phyloP scores from a whole-genome alignment of 2,888 invertebrate species.

The Machimus atricapillus region DNA sequence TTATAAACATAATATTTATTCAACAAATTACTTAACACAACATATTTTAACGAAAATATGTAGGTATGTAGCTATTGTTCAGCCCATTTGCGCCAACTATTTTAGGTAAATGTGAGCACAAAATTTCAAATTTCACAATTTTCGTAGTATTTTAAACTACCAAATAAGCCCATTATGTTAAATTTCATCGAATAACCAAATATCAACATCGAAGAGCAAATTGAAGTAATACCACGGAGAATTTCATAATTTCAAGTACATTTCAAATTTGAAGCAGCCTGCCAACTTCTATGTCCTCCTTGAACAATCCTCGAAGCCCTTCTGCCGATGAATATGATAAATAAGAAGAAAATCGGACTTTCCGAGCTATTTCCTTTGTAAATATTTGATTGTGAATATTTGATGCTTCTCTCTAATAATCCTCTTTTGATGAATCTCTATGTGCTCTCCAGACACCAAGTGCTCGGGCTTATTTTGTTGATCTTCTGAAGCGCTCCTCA shows the following conservation, averaged over 20 bases:
- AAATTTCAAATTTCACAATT: too few species aligned
- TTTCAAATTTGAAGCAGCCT: not conserved
- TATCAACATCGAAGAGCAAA: not conserved
- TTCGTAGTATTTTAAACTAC: too few species aligned
- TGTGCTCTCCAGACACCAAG: not conserved
- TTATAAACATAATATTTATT: too few species aligned
- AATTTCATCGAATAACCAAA: not conserved
- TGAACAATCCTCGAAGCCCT: not conserved
- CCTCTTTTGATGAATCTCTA: not conserved
- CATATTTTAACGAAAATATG: too few species aligned
- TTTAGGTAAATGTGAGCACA: too few species aligned
- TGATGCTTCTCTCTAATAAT: not conserved
- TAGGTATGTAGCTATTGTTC: too few species aligned
- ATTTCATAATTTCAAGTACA: not conserved
- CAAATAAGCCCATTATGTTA: not conserved
- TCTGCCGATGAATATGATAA: not conserved
- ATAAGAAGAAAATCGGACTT: not conserved
- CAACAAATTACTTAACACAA: too few species aligned
- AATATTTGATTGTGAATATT: not conserved
- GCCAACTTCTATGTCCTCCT: not conserved
- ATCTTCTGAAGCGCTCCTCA: not conserved
- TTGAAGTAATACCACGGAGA: not conserved
- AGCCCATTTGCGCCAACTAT: too few species aligned
- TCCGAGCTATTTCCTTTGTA: not conserved
- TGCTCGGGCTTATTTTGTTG: not conserved